phyloP scores from a whole-genome alignment of 92 coral and sea anemone species.

The Muricea muricata region DNA sequence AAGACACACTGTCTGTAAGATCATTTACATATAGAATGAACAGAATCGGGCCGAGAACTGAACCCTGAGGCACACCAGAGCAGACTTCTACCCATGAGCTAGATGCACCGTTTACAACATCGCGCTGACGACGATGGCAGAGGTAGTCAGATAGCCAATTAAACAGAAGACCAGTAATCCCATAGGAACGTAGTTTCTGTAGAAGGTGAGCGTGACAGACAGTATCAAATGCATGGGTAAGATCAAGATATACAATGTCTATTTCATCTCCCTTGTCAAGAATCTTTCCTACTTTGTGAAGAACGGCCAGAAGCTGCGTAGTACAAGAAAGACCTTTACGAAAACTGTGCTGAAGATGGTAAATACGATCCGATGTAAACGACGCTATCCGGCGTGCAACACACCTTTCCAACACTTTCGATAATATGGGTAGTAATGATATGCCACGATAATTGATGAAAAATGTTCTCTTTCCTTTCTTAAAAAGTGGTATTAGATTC shows the following conservation, averaged over 20 bases:
- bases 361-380: slow-evolving; percentile 22
- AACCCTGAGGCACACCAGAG: no score
- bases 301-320: slow-evolving; percentile 46
- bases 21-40: no score
- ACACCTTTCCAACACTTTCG: slow-evolving; percentile 46
- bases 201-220: slow-evolving; percentile 45
- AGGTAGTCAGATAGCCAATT: background rate
- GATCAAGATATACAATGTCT: slow-evolving; percentile 37
- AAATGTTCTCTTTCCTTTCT: no score
- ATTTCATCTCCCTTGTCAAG: slow-evolving; percentile 11
- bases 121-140: slow-evolving; percentile 31
- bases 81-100: no score
- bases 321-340: slow-evolving; percentile 33
- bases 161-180: slow-evolving; percentile 37
- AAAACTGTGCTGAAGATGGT: slow-evolving; percentile 39
- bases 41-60: no score
- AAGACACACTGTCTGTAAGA: no score
- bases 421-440: no score
- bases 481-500: no score
- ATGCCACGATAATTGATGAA: no score
- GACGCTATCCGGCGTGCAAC: slow-evolving; percentile 10
- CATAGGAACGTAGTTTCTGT: slow-evolving; percentile 15
- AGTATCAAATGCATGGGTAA: no score
- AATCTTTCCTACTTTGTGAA: slow-evolving; percentile 36
- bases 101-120: slow-evolving; percentile 38